Base-by-base conservation (phyloP, 2,797 vertebrate species). In the Poeciliopsis gracilis region DNA sequence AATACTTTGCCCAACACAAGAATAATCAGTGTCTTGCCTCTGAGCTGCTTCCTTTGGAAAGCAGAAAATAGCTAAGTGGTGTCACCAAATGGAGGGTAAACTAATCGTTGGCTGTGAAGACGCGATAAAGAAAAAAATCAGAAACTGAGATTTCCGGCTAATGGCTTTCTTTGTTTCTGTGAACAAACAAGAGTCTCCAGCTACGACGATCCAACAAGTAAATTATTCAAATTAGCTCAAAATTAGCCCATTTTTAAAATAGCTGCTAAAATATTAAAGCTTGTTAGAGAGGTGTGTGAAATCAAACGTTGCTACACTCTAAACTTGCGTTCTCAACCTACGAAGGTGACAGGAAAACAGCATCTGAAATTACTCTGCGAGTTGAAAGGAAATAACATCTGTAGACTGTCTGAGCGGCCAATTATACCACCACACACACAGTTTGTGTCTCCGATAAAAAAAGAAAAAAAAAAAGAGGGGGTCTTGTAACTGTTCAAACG, bases 381-480 rank as follows among this genome's bases (percentile, higher is more conserved):
- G 87, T 89, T 90, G 85, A 91, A 90, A 91, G 86, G 85, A 88
- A 89, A 85, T 74, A 89, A 94, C 91, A 93, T 93, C 89, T 92
- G 93, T 83, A 88, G 90, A 76, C 84, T 90, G 91, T 90, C 90
- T 93, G 87, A 59, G 72, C 82, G 74, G 89, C 85, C 88, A 90
- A 91, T 92, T 93, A 91, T 80, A 91, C 89, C 85, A 88, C 84
- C 87, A 41, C 92, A 88, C 89, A 85, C 86, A 86, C 85, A n/a
- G 88, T 87, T 87, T 85, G 84, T 81, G 90, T 90, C 88, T 90
- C 83, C 85, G 89, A 87, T 57, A 76, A 88, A 88, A 70, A 73
- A 57, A 86, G 87, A 70, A 76, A 57, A 87, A 88, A 70, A 57
- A 88, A 88, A 66, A 76, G 73, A 45, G 67, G 76, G 82, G 77